These are phyloP conservation scores for Octomys mimax DNA, from an alignment of 2,797 vertebrate species.

Conservation along the genomic window DNA sequence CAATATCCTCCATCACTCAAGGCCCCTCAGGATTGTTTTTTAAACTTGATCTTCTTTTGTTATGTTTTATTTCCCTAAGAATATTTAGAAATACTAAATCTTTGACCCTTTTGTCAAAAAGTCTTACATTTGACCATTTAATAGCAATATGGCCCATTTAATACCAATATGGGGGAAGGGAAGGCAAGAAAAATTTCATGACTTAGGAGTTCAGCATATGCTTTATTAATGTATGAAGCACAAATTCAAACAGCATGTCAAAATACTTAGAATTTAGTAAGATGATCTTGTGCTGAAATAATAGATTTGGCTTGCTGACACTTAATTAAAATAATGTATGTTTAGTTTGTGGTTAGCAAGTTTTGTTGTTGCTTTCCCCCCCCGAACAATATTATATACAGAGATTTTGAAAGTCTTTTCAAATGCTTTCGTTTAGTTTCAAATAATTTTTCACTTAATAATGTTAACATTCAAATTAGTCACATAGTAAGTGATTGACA, in stretches of 20 bases:
- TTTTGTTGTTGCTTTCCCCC: not conserved
- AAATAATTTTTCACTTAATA: constrained; percentile 80
- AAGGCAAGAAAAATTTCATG: not conserved
- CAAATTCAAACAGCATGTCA: constrained; percentile 60
- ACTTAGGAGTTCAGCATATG: constrained; percentile 64
- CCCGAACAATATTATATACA: constrained; percentile 65
- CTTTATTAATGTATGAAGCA: constrained; percentile 47
- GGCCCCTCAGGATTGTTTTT: not conserved
- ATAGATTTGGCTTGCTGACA: constrained; percentile 65
- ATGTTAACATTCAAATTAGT: constrained; percentile 80
- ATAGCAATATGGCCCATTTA: not conserved
- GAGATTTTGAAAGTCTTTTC: constrained; percentile 72
- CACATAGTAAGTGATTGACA: constrained; percentile 58
- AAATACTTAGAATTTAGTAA: constrained; percentile 34
- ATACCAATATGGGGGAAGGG: not conserved
- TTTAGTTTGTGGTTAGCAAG: constrained; percentile 76
- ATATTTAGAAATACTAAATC: constrained; percentile 23
- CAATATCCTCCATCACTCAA: not conserved
- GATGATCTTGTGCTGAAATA: constrained; percentile 60
- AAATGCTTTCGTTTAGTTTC: constrained; percentile 77
- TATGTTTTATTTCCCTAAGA: constrained; percentile 37
- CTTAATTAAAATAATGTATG: constrained; percentile 75
- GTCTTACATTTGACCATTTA: not conserved
- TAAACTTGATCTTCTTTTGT: not conserved
- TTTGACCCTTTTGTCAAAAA: constrained; percentile 54